Evolutionary conservation across 1,140 invertebrate genomes (phyloP), one percentile per base, ranked within the genome.

Genomic region (Leucophenga varia): DNA sequence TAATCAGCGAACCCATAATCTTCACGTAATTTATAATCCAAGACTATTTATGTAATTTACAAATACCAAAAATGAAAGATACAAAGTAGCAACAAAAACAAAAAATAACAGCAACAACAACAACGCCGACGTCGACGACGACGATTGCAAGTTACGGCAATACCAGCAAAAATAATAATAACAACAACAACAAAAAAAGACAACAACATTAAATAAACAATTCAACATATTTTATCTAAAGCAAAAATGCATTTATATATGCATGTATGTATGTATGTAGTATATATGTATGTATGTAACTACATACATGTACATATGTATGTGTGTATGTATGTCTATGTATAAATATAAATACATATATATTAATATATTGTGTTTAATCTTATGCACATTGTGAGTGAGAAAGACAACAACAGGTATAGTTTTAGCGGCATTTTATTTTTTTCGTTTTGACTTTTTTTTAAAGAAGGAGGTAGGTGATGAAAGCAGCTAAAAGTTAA

Each of bases 191-290:
- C 48, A 57, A 52, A n/a, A 47, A 14, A 5, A 12, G 34, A 14
- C 12, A 35, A 7, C 34, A 14, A 32, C 54, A 67, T 59, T 68
- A 69, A 70, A 69, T 69, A 69, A 69, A 69, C 64, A 69, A 69
- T 70, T 69, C 65, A 65, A 69, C 57, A 69, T 65, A 70, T 70
- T 69, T 69, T 65, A 69, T 69, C 64, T 61, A 55, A 70, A 54
- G 61, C 58, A 57, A 64, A 48, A 46, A 52, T 30, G 36, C 13
- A 28, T 36, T 30, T 48, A 31, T 4, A 42, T 36, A 39, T 22
- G 21, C 18, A 51, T 45, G 34, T 53, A 22, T n/a, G 41, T 54
- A 50, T 48, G 34, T 55, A 18, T 51, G 52, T 46, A 51, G 52
- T 49, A 53, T 22, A 14, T 40, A 7, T 40, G 13, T 5, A 30